Percentiles rank a stretch among this genome's conserved stretches.
Evolutionary conservation across 2,797 vertebrate species (phyloP).

Genomic region (Spheniscus humboldti): DNA sequence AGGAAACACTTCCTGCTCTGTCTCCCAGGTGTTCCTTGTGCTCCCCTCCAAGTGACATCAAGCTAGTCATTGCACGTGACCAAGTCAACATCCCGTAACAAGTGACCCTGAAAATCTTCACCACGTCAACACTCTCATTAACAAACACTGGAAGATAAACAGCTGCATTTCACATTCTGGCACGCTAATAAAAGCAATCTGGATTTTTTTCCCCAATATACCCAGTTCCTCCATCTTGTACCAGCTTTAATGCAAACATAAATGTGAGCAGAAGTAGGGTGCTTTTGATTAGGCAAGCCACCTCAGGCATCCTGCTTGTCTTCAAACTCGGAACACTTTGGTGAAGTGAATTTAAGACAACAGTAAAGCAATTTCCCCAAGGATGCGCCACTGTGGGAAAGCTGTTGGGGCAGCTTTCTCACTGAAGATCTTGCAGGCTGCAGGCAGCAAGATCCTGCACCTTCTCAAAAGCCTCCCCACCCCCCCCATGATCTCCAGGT

Average conservation of each 20-base stretch:
- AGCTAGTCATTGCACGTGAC: background rate
- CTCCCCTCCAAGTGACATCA: background rate
- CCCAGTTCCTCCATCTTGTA: background rate
- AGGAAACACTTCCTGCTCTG: background rate
- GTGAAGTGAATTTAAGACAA: background rate
- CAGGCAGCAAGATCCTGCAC: background rate
- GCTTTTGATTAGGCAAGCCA: background rate
- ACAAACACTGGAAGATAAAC: background rate
- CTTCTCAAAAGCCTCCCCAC: background rate
- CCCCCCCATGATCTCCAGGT: background rate
- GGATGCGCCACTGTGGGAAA: background rate
- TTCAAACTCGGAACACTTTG: background rate
- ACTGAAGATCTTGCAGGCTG: background rate
- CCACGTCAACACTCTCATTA: background rate
- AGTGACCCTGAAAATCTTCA: background rate
- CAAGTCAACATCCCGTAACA: background rate
- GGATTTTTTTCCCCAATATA: background rate
- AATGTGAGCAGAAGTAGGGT: background rate
- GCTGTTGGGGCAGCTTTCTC: background rate
- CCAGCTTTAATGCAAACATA: background rate
- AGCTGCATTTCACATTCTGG: background rate
- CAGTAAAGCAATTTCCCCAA: background rate
- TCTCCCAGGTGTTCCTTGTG: background rate
- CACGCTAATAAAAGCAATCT: background rate
- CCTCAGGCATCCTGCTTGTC: background rate